Percentiles rank a stretch among this genome's conserved stretches.
These are phyloP conservation scores for Diaprepes abbreviatus DNA, from an alignment of 2,888 invertebrate genomes.

Conservation along the genomic window DNA sequence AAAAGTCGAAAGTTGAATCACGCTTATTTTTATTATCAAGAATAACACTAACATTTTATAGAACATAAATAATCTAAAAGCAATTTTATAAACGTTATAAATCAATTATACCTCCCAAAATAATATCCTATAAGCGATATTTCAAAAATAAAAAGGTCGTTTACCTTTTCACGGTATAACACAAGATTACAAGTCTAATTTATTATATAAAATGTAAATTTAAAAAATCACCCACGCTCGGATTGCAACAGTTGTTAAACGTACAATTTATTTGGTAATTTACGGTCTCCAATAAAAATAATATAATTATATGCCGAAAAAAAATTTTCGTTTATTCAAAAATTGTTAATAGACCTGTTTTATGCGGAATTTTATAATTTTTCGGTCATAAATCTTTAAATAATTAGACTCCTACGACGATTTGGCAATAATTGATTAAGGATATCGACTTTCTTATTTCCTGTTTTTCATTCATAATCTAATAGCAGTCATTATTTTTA, in stretches of 20 bases:
- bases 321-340: background rate
- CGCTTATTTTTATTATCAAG: background rate
- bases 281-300: background rate
- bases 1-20: background rate
- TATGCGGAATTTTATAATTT: background rate
- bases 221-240: slow-evolving; percentile 19
- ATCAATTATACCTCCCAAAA: background rate
- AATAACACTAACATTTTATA: background rate
- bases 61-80: background rate
- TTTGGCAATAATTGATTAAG: too few species aligned
- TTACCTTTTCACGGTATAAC: slow-evolving; percentile 23
- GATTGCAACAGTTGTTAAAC: slow-evolving; percentile 9
- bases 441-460: too few species aligned
- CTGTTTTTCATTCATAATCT: too few species aligned
- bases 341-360: background rate
- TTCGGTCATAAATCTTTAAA: background rate
- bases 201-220: slow-evolving; percentile 23
- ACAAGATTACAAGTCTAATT: background rate
- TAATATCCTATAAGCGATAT: slow-evolving; percentile 2
- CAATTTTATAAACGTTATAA: background rate
- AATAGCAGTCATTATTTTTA: too few species aligned
- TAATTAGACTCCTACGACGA: background rate
- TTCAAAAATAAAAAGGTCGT: slow-evolving; percentile 31
- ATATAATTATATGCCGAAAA: background rate
- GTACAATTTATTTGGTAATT: slow-evolving; percentile 26